Evolutionary conservation across 2,113 vertebrate species (phyloP).

Genomic region (Pseudolaguvia tuberculata): DNA sequence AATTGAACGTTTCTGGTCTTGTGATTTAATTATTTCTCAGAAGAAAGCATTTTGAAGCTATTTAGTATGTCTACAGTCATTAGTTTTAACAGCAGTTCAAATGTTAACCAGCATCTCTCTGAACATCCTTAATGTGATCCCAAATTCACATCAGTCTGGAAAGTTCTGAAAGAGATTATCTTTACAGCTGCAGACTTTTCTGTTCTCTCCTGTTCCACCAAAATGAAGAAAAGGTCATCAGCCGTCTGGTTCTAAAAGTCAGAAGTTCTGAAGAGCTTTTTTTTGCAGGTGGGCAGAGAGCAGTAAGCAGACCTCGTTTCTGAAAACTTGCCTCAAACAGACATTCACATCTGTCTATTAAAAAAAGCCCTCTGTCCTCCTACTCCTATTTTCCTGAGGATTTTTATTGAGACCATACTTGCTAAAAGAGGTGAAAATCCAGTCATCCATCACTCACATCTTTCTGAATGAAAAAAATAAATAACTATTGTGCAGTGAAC

Average conservation of each 20-base stretch:
- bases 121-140: slow-evolving; percentile 29
- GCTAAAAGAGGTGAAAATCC: slow-evolving; percentile 63
- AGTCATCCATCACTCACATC: slow-evolving; percentile 67
- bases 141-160: slow-evolving; percentile 35
- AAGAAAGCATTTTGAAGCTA: too few species aligned
- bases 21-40: neutral
- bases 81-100: slow-evolving; percentile 28
- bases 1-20: too few species aligned
- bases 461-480: neutral
- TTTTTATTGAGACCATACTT: slow-evolving; percentile 14
- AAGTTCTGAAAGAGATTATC: slow-evolving; percentile 38
- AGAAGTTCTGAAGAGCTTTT: slow-evolving; percentile 17
- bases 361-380: slow-evolving; percentile 23
- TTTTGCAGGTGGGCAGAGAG: slow-evolving; percentile 34
- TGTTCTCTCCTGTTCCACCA: slow-evolving; percentile 19
- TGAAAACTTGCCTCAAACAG: slow-evolving; percentile 32
- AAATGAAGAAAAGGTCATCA: slow-evolving; percentile 18
- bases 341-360: slow-evolving; percentile 55
- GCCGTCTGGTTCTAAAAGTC: slow-evolving; percentile 37
- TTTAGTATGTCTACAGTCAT: slow-evolving; percentile 11
- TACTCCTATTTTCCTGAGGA: too few species aligned
- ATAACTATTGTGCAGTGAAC: neutral
- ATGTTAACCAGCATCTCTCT: slow-evolving; percentile 38
- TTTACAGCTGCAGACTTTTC: slow-evolving; percentile 38
- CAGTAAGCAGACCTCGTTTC: slow-evolving; percentile 31